Evolutionary conservation across 35 echinoderm and acorn worm species (phyloP).

Genomic region (Apostichopus parvimensis): DNA sequence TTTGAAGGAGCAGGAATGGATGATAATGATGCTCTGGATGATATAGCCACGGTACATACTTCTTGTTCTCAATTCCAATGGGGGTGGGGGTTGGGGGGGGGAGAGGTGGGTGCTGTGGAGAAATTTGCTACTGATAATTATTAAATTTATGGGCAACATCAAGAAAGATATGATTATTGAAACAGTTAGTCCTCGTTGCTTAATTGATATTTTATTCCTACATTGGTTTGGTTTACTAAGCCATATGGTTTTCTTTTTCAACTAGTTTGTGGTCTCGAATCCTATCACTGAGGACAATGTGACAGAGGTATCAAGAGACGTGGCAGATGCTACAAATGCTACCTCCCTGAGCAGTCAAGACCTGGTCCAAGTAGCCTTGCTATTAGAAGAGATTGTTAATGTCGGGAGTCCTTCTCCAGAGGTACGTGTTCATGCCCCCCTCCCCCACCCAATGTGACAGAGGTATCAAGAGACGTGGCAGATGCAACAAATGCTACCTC

Average conservation of each 20-base stretch:
- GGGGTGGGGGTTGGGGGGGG: too few relatives aligned
- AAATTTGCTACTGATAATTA: too few relatives aligned
- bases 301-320: conserved; percentile 17
- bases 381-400: conserved; percentile 1
- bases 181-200: too few relatives aligned
- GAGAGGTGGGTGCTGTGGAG: too few relatives aligned
- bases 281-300: conserved; percentile 25
- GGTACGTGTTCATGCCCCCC: neutral
- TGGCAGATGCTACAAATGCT: conserved; percentile 36
- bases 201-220: too few relatives aligned
- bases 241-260: neutral
- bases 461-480: conserved; percentile 13
- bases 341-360: neutral
- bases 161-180: too few relatives aligned
- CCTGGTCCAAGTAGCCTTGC: neutral
- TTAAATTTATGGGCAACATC: too few relatives aligned
- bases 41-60: neutral
- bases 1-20: conserved; percentile 46
- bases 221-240: too few relatives aligned
- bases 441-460: neutral
- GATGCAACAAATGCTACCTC: conserved; percentile 18
- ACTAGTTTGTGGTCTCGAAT: neutral
- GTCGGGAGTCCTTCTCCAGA: conserved; percentile 3
- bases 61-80: too few relatives aligned
- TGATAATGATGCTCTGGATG: conserved; percentile 15